Evolutionary conservation across 2,888 invertebrate species (phyloP).

Genomic region (Caenorhabditis sp.): DNA sequence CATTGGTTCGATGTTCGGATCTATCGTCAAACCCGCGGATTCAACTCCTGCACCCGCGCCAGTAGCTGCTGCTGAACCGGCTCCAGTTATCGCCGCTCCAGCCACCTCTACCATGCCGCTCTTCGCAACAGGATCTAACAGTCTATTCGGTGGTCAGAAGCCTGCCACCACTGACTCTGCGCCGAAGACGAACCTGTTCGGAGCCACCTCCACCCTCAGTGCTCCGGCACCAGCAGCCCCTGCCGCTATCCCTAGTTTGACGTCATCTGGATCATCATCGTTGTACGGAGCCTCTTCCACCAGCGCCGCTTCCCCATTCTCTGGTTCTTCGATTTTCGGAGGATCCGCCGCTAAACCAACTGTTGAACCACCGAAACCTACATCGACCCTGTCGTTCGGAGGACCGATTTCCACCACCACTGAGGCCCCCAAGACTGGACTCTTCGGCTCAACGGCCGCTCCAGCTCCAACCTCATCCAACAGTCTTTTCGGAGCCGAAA

Average conservation of each 20-base stretch:
- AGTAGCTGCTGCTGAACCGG: too few species aligned
- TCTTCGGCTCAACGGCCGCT: conserved; percentile 15
- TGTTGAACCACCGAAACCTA: neutral
- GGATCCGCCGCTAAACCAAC: neutral
- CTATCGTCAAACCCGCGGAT: neutral
- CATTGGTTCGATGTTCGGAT: neutral
- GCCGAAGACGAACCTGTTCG: neutral
- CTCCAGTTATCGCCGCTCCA: neutral
- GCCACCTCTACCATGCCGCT: neutral
- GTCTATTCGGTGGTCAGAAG: neutral
- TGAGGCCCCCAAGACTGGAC: neutral
- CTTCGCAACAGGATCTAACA: neutral
- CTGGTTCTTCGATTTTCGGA: neutral
- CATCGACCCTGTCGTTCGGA: neutral
- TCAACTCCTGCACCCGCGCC: neutral
- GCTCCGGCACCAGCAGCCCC: conserved; percentile 4
- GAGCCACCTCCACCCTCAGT: neutral
- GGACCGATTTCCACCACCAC: neutral
- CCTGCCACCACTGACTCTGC: neutral
- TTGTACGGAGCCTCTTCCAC: conserved; percentile 15
- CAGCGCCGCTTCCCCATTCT: neutral
- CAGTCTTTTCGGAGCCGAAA: conserved; percentile 7
- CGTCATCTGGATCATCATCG: neutral
- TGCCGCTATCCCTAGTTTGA: neutral
- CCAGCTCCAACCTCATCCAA: conserved; percentile 10